Evolutionary conservation across 2,888 invertebrate genomes (phyloP), one percentile per base, ranked within the genome.

Genomic region (Schizotus pectinicornis): DNA sequence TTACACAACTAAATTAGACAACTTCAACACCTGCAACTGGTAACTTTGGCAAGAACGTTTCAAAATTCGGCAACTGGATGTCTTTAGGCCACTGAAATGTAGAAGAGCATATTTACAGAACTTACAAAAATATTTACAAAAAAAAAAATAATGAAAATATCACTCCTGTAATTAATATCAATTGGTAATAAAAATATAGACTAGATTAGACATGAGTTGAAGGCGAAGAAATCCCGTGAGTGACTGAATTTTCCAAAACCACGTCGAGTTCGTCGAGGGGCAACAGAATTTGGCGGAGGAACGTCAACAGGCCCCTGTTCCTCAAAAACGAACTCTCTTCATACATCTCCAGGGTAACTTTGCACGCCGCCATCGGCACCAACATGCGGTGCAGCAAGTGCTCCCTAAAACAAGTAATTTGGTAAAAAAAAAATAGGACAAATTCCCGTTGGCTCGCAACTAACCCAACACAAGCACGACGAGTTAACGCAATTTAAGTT

Each of bases 291-390:
- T 96, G 94, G 65, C 92, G 85, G 57, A 97, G 86, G 81, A 95
- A 95, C 67, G 92, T 93, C 59, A 94, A 85, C 35, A 96, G 84
- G 52, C 90, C 90, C 50, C 91, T 86, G 73, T 94, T 93, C 54
- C 98, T 87, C 59, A 99, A 83, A 79, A 99, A 98, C 50, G 98
- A 96, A 69, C 90, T 89, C 75, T 98, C 97, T 76, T 98, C 98
- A 76, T 95, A 99, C 94, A 98, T 94, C 75, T 95, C 95, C 6
- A 84, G 79, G 0, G 97, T 95, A 3, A 94, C 91, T 61, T 94
- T 91, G 11, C 94, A 92, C 72, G 89, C 83, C 1, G 96, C 91
- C 87, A 98, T 92, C 43, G 95, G 91, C n/a, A 90, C 88, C 52
- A 98, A 82, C 87, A 97, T 92, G 54, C 93, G 88, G 75, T 96